Evolutionary conservation across 2,113 vertebrate species (phyloP).

Genomic region (Rhinichthys klamathensis): DNA sequence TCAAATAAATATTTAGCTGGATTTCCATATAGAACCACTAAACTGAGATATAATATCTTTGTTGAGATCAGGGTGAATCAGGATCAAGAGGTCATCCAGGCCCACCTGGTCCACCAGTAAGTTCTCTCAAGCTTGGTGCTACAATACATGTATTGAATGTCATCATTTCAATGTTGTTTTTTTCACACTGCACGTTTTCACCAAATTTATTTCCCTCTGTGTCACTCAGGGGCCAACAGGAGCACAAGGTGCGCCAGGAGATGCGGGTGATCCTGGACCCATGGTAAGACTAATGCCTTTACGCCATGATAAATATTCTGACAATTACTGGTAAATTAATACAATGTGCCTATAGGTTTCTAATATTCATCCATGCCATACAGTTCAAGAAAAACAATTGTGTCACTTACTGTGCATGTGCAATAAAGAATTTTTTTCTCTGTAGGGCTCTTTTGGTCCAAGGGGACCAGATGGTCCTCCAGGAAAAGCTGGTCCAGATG

Average conservation of each 20-base stretch:
- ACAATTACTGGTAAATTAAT: not conserved
- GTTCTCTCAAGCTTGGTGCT: conserved; percentile 56
- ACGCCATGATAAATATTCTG: not conserved
- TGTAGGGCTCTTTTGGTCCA: conserved; percentile 84
- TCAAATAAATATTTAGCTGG: not conserved
- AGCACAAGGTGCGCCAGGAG: conserved; percentile 87
- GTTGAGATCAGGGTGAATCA: conserved; percentile 82
- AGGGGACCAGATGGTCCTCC: conserved; percentile 90
- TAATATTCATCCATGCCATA: not conserved
- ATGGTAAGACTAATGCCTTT: conserved; percentile 80
- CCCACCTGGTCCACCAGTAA: conserved; percentile 81
- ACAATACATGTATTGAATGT: not conserved
- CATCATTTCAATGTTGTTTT: not conserved
- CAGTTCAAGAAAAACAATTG: not conserved
- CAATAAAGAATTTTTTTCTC: conserved; percentile 18
- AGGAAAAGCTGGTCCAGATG: conserved; percentile 92
- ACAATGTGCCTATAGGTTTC: not conserved
- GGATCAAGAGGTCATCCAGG: conserved; percentile 91
- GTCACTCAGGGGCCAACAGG: conserved; percentile 84
- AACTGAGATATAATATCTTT: not conserved
- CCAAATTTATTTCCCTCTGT: not conserved
- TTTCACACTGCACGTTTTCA: not conserved
- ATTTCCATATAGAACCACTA: not conserved
- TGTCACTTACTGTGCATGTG: not conserved
- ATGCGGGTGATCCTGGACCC: conserved; percentile 74